Base-by-base conservation (phyloP, 2,888 invertebrate species). In the Drosophila paucipuncta region DNA sequence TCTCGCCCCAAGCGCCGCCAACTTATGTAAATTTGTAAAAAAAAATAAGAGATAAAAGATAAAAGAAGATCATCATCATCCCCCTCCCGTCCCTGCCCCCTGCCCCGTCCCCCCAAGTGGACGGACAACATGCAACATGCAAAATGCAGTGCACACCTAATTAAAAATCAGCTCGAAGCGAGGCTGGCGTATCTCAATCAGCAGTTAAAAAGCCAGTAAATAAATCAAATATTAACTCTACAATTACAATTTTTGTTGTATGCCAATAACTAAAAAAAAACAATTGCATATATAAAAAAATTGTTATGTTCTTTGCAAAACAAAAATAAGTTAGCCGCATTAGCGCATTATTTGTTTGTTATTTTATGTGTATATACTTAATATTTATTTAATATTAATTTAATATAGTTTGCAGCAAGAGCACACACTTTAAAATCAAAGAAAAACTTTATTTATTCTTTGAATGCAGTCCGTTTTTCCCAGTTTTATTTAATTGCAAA, bases 11-110 rank as follows among this genome's bases (percentile, higher is more conserved):
- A 94, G 97, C 97, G 95, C 97, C 97, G 94, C 97, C 97, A 89
- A 97, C 98, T 91, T 98, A 98, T 95, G 98, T 97, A 94, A 97
- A 97, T 96, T 97, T 97, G 83, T 92, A 93, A 91, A 78, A 68
- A 47, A 39, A 39, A 11, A 41, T n/a, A 22, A 22, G 22, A 25
- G 4, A 25, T 7, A 9, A 9, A 16, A 16, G 25, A 16, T 22
- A 47, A 47, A 1, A 47, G 22, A 22, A 22, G 22, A 25, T 25
- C 4, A 47, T 16, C 25, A 47, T 47, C 16, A 47, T 25, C 35
- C 57, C 28, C 10, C 10, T 28, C 18, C 18, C 10, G 10, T 6
- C 6, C 18, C 18, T 2, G 35, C 13, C 18, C 49, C 13, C 22
- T 25, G 22, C 22, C 43, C 43, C 43, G 11, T 5, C 11, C 11